Base-by-base conservation (phyloP, 2,113 vertebrate genomes). In the Scomber japonicus region DNA sequence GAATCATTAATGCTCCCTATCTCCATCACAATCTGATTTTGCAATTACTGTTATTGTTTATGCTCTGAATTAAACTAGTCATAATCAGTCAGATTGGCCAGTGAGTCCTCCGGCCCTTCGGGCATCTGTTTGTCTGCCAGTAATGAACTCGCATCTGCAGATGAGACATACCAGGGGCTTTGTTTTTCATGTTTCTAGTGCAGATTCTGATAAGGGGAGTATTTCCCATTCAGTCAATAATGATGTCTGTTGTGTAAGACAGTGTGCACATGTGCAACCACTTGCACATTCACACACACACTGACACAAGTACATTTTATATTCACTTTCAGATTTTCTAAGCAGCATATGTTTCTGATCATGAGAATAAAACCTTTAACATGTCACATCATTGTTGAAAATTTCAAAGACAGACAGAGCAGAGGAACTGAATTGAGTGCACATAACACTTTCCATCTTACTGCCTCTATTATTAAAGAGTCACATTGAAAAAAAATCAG, bases 121-220 rank as follows among this genome's bases (percentile, higher is more conserved):
- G 45, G 15, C 78, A 72, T 89, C 81, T 89, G 71, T 86, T 84
- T 75, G 69, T 77, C 75, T 78, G 71, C 59, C 61, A 67, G 5
- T 84, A 75, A 90, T 90, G 71, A 85, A 5, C 73, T 72, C 61
- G 65, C 77, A 76, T 91, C 83, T 86, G 75, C 10, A n/a, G 46
- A 48, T 64, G 69, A 75, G 71, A 71, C 75, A 81, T 46, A 70
- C 27, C 24, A 67, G 35, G 49, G 51, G 69, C 55, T 83, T 78
- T 21, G 45, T 44, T 85, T 73, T 77, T 85, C 55, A 59, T 63
- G 24, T 73, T 57, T 80, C 53, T 59, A 53, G 19, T 49, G 27
- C 68, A 74, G 72, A 46, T 35, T 81, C 11, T 82, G 65, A 80
- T 78, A 24, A 59, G 62, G 11, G 15, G 65, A 85, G 27, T 50